Evolutionary conservation across 1,140 invertebrate genomes (phyloP).

Genomic region (Pseudomyrmex flavicornis): DNA sequence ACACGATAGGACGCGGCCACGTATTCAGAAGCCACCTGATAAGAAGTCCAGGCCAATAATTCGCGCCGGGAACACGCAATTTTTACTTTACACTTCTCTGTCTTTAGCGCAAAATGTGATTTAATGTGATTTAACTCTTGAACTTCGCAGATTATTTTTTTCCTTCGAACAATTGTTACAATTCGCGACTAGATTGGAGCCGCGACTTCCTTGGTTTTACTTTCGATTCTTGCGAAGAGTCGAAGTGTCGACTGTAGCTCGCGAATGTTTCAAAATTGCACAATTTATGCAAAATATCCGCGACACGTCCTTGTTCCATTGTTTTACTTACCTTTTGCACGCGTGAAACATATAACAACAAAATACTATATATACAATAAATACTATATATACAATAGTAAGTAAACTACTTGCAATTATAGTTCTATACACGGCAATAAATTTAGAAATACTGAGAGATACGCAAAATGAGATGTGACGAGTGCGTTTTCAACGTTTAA

Average conservation of each 20-base stretch:
- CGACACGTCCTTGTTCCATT: slow-evolving; percentile 14
- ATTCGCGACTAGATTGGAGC: not conserved
- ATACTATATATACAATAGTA: too few relatives aligned
- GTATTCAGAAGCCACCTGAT: slow-evolving; percentile 78
- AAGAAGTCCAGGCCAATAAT: slow-evolving; percentile 73
- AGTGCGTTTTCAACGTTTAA: slow-evolving; percentile 38
- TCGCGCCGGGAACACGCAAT: slow-evolving; percentile 59
- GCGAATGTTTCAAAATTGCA: not conserved
- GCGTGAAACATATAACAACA: not conserved
- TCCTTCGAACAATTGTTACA: not conserved
- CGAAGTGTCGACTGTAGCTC: slow-evolving; percentile 6
- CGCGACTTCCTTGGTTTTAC: not conserved
- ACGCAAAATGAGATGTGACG: slow-evolving; percentile 24
- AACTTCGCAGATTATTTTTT: slow-evolving; percentile 26
- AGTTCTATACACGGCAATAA: slow-evolving; percentile 36
- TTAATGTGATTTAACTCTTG: slow-evolving; percentile 9
- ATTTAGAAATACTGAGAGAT: slow-evolving; percentile 49
- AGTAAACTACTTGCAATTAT: slow-evolving; percentile 18
- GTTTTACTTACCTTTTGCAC: slow-evolving; percentile 53
- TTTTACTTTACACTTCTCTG: slow-evolving; percentile 24
- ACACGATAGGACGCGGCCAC: slow-evolving; percentile 78
- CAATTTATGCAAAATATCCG: slow-evolving; percentile 28
- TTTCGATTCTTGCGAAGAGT: not conserved
- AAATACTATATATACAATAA: too few relatives aligned
- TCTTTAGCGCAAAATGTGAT: slow-evolving; percentile 50